These are phyloP conservation scores for Laticauda laticaudata DNA, from an alignment of 2,113 vertebrate genomes.

Conservation along the genomic window DNA sequence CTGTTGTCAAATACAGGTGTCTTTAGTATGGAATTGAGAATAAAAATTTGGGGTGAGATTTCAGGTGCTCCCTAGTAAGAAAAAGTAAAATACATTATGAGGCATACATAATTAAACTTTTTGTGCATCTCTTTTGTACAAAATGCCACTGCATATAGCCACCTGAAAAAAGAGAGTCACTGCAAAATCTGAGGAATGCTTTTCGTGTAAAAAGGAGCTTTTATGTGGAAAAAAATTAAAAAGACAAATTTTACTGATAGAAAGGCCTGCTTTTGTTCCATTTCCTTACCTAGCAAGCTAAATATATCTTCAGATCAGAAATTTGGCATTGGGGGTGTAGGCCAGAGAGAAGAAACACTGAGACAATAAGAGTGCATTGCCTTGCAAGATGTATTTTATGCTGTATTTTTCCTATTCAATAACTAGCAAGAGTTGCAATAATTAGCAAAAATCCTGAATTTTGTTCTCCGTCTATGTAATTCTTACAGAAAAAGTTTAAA, in stretches of 20 bases:
- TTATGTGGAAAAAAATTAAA: not conserved
- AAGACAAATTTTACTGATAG: not conserved
- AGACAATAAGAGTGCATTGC: not conserved
- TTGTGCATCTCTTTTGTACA: not conserved
- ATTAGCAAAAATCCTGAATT: slow-evolving; percentile 31
- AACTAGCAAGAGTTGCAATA: not conserved
- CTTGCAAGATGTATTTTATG: not conserved
- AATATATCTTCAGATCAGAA: slow-evolving; percentile 12
- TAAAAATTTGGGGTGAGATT: not conserved
- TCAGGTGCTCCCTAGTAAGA: not conserved
- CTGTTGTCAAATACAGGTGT: not conserved
- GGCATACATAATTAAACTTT: not conserved
- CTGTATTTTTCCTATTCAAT: not conserved
- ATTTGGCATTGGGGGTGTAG: not conserved
- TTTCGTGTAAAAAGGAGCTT: not conserved
- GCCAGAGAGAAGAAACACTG: slow-evolving; percentile 4
- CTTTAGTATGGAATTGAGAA: not conserved
- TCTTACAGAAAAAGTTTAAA: fast-evolving
- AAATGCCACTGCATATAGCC: not conserved
- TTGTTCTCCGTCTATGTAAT: slow-evolving; percentile 31
- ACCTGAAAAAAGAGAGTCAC: not conserved
- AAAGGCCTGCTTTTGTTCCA: not conserved
- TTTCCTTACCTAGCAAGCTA: not conserved
- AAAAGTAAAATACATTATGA: not conserved
- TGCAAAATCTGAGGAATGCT: not conserved